Conservation (phyloP, 2,888 invertebrate genomes). For the Agonopterix subpropinquella region DNA sequence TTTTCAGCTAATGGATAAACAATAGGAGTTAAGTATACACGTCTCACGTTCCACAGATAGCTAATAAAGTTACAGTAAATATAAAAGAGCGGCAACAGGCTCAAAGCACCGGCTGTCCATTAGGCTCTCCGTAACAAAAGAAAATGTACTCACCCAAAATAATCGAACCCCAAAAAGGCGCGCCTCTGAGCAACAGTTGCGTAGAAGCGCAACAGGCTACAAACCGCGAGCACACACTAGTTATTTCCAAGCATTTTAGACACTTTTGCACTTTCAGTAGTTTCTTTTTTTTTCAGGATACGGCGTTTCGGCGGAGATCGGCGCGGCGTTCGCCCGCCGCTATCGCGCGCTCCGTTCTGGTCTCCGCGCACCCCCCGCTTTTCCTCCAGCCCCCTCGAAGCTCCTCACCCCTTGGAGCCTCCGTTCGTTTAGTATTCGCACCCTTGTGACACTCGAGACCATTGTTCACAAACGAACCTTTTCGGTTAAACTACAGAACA, state of each 20-base stretch:
- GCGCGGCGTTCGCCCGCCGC: constrained; percentile 65
- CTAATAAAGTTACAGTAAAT: no score
- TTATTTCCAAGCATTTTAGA: constrained; percentile 43
- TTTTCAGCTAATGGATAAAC: no score
- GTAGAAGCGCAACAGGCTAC: constrained; percentile 45
- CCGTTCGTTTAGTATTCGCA: constrained; percentile 67
- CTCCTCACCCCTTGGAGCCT: constrained; percentile 30
- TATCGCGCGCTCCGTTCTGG: constrained; percentile 59
- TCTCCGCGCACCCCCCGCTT: constrained; percentile 28
- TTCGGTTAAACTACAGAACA: constrained; percentile 24
- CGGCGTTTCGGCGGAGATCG: constrained; percentile 27
- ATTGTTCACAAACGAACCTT: constrained; percentile 60
- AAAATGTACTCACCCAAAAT: constrained; percentile 47
- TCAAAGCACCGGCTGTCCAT: constrained; percentile 6
- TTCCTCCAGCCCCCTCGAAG: constrained; percentile 23
- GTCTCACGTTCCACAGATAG: no score
- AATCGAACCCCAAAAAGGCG: constrained; percentile 37
- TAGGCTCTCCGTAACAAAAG: constrained; percentile 32
- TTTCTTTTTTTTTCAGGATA: constrained; percentile 24
- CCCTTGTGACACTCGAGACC: constrained; percentile 72
- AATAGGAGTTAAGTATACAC: no score
- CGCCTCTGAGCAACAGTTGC: constrained; percentile 22
- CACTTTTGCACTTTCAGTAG: constrained; percentile 39
- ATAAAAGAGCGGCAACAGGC: not conserved
- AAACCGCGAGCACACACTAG: constrained; percentile 30